These are phyloP conservation scores for Tricholaema leucomelas DNA, from an alignment of 2,113 vertebrate species.

Conservation along the genomic window DNA sequence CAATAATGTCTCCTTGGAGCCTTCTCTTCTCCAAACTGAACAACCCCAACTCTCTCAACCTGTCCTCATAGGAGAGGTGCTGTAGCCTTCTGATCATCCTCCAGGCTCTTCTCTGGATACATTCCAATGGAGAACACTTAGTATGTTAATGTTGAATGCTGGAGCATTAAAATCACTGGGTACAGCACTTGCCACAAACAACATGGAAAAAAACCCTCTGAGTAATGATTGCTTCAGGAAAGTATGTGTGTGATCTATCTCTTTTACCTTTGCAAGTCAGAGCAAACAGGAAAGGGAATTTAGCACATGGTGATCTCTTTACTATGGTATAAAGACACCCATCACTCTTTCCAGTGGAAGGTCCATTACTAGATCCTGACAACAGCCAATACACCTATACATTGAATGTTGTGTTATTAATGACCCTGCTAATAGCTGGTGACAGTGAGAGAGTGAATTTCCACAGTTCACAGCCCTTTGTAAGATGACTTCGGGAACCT, in stretches of 20 bases:
- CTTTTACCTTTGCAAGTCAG: background rate
- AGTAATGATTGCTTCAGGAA: background rate
- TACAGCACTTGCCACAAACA: background rate
- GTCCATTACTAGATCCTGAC: background rate
- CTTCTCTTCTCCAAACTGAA: too few species aligned
- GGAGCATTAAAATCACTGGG: background rate
- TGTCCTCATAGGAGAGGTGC: background rate
- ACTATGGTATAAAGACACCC: background rate
- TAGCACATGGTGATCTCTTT: background rate
- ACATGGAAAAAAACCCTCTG: background rate
- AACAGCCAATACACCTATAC: conserved; percentile 30
- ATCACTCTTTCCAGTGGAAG: background rate
- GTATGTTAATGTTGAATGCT: background rate
- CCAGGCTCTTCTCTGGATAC: background rate
- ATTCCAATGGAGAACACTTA: background rate
- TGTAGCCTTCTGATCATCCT: background rate
- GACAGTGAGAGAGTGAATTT: conserved; percentile 65
- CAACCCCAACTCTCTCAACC: background rate
- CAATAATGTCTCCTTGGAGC: too few species aligned
- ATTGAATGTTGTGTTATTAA: conserved; percentile 52
- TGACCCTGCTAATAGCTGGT: conserved; percentile 46
- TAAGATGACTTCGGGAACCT: conserved; percentile 58
- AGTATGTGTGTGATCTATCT: background rate
- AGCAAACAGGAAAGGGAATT: background rate
- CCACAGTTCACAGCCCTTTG: conserved; percentile 65